Evolutionary conservation across 2,113 vertebrate genomes (phyloP).

Genomic region (Centropus unirufus): DNA sequence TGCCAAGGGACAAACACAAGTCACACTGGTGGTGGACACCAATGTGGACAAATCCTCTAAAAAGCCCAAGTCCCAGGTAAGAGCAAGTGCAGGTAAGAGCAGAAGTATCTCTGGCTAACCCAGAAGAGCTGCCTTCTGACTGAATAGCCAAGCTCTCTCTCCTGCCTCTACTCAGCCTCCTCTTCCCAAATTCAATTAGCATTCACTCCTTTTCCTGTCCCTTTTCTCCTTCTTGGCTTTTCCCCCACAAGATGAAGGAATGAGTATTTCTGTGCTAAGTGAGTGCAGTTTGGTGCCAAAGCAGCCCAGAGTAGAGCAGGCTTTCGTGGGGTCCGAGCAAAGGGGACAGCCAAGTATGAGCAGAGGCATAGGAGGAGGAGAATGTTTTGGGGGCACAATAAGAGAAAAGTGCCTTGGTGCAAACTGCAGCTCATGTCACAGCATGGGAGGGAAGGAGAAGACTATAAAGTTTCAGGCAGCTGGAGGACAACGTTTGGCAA

Average conservation of each 20-base stretch:
- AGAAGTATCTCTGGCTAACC: not conserved
- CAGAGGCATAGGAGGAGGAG: not conserved
- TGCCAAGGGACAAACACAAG: not conserved
- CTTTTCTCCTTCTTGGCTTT: not conserved
- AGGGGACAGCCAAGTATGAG: not conserved
- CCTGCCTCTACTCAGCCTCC: not conserved
- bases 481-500: not conserved
- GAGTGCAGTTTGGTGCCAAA: not conserved
- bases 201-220: not conserved
- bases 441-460: not conserved
- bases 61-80: not conserved
- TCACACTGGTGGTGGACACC: not conserved
- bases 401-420: not conserved
- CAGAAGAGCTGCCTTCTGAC: not conserved
- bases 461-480: not conserved
- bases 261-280: not conserved
- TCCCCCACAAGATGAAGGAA: not conserved
- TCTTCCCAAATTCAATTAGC: not conserved
- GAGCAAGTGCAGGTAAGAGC: not conserved
- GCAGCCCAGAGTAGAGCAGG: not conserved
- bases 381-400: not conserved
- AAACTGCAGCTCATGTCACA: not conserved
- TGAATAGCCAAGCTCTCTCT: not conserved
- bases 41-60: not conserved
- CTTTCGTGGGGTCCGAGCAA: not conserved